A percentile compares a stretch with the other conserved stretches of the same genome.
Evolutionary conservation across 2,888 invertebrate genomes (phyloP).

Genomic region (Pseudoips prasinana): DNA sequence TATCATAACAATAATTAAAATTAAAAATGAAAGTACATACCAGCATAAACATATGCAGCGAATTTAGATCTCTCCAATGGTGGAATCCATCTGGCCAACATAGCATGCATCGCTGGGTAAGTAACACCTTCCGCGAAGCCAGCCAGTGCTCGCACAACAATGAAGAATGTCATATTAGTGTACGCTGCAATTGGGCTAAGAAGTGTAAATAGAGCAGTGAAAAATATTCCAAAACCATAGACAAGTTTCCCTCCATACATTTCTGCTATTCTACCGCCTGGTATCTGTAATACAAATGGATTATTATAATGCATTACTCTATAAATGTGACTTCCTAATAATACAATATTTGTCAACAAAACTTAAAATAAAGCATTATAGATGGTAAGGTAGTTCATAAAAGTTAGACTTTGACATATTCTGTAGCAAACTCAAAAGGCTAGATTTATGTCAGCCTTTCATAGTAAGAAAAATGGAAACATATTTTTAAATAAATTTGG

Average conservation of each 20-base stretch:
- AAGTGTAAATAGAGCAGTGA: constrained; percentile 91
- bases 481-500: too few species aligned
- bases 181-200: constrained; percentile 91
- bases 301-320: too few species aligned
- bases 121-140: constrained; percentile 95
- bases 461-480: too few species aligned
- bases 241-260: constrained; percentile 93
- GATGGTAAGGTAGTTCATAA: too few species aligned
- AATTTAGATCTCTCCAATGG: constrained; percentile 95
- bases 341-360: too few species aligned
- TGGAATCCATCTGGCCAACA: constrained; percentile 96
- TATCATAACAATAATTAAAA: constrained; percentile 3
- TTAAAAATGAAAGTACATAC: constrained; percentile 59
- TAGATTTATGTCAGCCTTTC: too few species aligned
- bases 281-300: constrained; percentile 66
- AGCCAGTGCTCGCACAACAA: constrained; percentile 88
- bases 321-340: too few species aligned
- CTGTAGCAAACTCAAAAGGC: too few species aligned
- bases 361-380: too few species aligned
- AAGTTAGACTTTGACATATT: too few species aligned
- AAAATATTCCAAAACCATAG: constrained; percentile 90
- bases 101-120: constrained; percentile 96
- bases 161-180: constrained; percentile 84
- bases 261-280: constrained; percentile 92
- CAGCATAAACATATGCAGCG: constrained; percentile 93